These are phyloP conservation scores for Darevskia nairensis DNA, from an alignment of 2,797 vertebrate genomes.

Conservation along the genomic window DNA sequence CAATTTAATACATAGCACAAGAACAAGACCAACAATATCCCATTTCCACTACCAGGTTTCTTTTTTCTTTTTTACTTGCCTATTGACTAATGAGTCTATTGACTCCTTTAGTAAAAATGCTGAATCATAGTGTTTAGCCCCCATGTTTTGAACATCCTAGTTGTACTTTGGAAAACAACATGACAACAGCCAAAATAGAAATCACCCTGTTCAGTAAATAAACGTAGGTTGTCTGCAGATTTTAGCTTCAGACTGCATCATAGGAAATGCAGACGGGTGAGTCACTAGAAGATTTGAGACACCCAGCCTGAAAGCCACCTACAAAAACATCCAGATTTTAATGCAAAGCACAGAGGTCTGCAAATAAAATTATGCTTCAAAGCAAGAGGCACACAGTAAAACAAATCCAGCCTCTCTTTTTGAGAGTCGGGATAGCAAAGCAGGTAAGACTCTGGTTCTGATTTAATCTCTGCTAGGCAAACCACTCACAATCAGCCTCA, in stretches of 20 bases:
- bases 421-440: background rate
- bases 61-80: background rate
- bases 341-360: conserved; percentile 15
- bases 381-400: conserved; percentile 20
- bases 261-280: conserved; percentile 71
- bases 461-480: background rate
- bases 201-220: conserved; percentile 54
- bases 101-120: conserved; percentile 56
- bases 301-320: conserved; percentile 66
- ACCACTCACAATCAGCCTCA: background rate
- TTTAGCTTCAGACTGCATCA: conserved; percentile 27
- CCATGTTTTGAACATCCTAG: conserved; percentile 40
- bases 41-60: conserved; percentile 46
- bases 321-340: conserved; percentile 46
- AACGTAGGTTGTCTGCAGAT: conserved; percentile 37
- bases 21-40: conserved; percentile 7
- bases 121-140: conserved; percentile 53
- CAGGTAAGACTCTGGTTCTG: background rate
- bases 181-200: conserved; percentile 70
- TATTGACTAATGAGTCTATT: conserved; percentile 45
- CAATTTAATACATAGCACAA: background rate
- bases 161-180: conserved; percentile 51
- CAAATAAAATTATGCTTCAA: background rate
- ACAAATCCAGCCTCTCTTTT: rapidly evolving
- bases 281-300: conserved; percentile 64